These are phyloP conservation scores for Heliconius sara DNA, from an alignment of 2,888 invertebrate species.

Conservation along the genomic window DNA sequence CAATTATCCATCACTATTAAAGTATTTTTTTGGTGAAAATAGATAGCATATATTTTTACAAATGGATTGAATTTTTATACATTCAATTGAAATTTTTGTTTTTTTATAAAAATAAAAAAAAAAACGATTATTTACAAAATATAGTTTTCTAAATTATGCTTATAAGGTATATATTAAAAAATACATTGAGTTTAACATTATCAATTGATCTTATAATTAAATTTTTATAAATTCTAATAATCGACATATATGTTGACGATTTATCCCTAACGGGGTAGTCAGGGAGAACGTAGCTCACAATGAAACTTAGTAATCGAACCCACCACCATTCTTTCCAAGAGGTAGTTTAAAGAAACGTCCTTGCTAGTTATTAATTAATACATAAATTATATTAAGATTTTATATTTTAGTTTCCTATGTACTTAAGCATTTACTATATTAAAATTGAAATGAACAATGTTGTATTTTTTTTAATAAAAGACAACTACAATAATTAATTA, in stretches of 20 bases:
- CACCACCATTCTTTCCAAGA: background rate
- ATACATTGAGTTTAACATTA: background rate
- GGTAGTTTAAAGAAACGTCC: background rate
- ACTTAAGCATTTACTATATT: constrained; percentile 17
- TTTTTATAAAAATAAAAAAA: background rate
- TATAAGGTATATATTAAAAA: background rate
- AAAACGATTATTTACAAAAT: background rate
- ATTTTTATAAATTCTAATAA: too few relatives aligned
- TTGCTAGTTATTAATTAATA: constrained; percentile 5
- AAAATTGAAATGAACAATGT: background rate
- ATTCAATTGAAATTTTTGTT: background rate
- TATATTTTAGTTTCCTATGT: background rate
- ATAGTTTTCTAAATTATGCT: background rate
- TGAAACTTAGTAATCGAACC: too few relatives aligned
- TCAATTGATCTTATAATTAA: too few relatives aligned
- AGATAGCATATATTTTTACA: too few relatives aligned
- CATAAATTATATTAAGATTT: background rate
- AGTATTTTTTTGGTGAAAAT: background rate
- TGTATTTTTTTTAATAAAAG: constrained; percentile 6
- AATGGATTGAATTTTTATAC: background rate
- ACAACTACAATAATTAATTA: background rate
- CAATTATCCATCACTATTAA: background rate
- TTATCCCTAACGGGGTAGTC: too few relatives aligned
- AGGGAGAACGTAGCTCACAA: too few relatives aligned
- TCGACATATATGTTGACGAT: too few relatives aligned